Conservation (phyloP, 2,797 vertebrate genomes). For the Thalassophryne amazonica region DNA sequence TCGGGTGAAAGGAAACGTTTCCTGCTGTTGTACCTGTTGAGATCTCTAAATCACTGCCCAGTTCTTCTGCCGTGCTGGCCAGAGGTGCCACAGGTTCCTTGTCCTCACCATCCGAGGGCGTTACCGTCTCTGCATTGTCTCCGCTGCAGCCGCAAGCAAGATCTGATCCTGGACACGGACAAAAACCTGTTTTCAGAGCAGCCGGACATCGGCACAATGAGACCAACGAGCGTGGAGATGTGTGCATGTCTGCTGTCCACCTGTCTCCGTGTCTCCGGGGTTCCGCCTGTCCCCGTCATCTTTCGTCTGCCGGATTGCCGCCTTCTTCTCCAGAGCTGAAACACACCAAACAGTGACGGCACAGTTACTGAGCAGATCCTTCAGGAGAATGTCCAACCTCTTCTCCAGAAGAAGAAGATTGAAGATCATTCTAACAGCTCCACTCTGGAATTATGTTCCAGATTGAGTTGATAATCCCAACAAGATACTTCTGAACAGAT, state of each 20-base stretch:
- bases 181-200: no score
- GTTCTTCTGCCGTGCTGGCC: constrained; percentile 71
- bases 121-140: constrained; percentile 65
- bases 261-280: constrained; percentile 82
- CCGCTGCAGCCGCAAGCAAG: constrained; percentile 64
- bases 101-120: constrained; percentile 71
- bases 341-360: constrained; percentile 34
- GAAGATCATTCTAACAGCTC: no score
- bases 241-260: constrained; percentile 49
- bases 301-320: constrained; percentile 79
- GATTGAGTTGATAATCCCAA: no score
- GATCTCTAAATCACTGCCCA: constrained; percentile 68
- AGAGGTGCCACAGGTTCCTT: constrained; percentile 64
- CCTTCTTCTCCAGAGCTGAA: constrained; percentile 88
- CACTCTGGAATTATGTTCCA: no score
- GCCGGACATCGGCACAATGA: constrained; percentile 20
- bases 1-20: no score
- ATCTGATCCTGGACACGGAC: constrained; percentile 62
- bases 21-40: constrained; percentile 63
- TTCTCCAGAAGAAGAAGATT: no score
- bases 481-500: no score
- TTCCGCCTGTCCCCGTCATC: constrained; percentile 86
- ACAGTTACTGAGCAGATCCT: neutral
- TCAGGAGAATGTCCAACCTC: no score
- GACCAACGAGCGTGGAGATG: constrained; percentile 9